Base-by-base conservation (phyloP, 2,888 invertebrate genomes). In the Myopa tessellatipennis region DNA sequence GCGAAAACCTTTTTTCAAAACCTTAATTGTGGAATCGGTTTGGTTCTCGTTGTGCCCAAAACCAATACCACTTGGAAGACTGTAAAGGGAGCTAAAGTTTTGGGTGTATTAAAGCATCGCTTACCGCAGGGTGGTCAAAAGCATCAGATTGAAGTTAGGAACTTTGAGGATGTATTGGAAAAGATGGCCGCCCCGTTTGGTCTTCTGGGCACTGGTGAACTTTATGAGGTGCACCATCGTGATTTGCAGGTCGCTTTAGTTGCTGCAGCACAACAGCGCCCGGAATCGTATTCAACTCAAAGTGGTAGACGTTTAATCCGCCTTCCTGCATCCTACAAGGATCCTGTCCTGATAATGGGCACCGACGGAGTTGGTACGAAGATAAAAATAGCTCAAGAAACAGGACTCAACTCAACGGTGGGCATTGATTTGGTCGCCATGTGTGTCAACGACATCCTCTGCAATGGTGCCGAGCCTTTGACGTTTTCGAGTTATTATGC, bases 301-400 rank as follows among this genome's bases (percentile, higher is more conserved):
- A 79, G 78, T 79, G 88, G 80, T 81, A 90, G 67, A 83, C 87
- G 85, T 85, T 90, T 89, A 7, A 88, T 85, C 0, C 83, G 85
- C 4, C 78, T 89, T 4, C 87, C 89, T 73, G 87, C 89, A 0
- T 83, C 80, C 0, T 91, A 88, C 83, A 90, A 90, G 75, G 95
- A 98, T 88, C 97, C 98, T 0, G 92, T 98, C 38, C 90, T 99
- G 0, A 96, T 99, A 0, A 93, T 98, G 63, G 98, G 98, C 0
- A 96, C 98, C 0, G 98, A 98, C 90, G 99, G 99, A n/a, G 98
- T 99, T 26, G 99, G 99, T 73, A 98, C 98, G 0, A 99, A 99
- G 89, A 91, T 99, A 12, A 96, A 96, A 93, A 92, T 96, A 80
- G 98, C 98, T 0, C 95, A 97, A 88, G 92, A 92, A 83, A 92